Conservation (phyloP, 2,888 invertebrate species). For the Koerneria pararmatus region DNA sequence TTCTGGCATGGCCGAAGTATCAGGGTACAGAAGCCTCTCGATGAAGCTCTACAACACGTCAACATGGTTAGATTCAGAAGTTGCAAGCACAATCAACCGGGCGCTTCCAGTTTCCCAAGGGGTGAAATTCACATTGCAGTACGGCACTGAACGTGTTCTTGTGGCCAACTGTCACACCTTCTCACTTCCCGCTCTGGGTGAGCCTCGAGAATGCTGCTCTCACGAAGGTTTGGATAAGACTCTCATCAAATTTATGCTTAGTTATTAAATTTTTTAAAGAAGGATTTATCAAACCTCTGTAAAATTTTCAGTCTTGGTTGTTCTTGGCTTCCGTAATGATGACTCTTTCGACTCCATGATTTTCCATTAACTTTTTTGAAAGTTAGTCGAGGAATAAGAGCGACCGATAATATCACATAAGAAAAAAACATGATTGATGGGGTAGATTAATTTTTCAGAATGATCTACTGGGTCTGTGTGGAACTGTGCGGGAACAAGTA, state of each 20-base stretch:
- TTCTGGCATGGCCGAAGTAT: slow-evolving; percentile 9
- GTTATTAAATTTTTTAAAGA: no score
- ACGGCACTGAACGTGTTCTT: not conserved
- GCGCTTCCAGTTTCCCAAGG: no score
- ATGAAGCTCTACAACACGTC: not conserved
- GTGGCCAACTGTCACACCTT: not conserved
- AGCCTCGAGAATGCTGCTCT: no score
- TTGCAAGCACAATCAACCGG: not conserved
- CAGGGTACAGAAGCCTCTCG: not conserved
- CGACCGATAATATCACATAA: no score
- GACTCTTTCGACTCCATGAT: slow-evolving; percentile 6
- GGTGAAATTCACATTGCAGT: not conserved
- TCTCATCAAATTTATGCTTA: no score
- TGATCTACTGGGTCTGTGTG: slow-evolving; percentile 5
- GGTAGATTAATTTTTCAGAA: slow-evolving; percentile 4
- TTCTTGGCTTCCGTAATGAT: no score
- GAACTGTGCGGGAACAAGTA: not conserved
- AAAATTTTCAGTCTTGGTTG: no score
- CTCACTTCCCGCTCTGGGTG: no score
- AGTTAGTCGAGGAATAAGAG: no score
- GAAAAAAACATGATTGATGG: not conserved
- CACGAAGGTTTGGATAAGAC: no score
- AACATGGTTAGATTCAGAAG: not conserved
- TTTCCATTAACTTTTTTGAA: slow-evolving; percentile 3
- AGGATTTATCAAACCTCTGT: no score